Evolutionary conservation across 2,797 vertebrate genomes (phyloP).

Genomic region (Brotula barbata): DNA sequence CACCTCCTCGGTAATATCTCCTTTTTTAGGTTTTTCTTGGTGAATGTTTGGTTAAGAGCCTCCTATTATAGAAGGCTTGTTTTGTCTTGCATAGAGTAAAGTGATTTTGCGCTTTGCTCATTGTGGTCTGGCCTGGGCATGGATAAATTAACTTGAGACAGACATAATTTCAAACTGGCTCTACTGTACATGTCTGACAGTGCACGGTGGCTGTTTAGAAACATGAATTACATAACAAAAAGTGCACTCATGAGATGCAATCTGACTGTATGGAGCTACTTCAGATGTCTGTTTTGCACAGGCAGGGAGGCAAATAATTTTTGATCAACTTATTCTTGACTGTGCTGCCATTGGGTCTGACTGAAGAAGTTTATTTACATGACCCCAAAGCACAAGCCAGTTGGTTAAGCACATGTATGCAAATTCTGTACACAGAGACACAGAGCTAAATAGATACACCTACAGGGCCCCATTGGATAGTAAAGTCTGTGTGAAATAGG

Average conservation of each 20-base stretch:
- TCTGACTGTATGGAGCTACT: not conserved
- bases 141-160: not conserved
- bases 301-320: not conserved
- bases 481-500: not conserved
- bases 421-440: not conserved
- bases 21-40: no score
- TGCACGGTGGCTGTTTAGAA: not conserved
- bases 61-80: not conserved
- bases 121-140: no score
- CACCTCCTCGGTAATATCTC: not conserved
- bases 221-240: not conserved
- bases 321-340: not conserved
- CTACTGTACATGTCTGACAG: not conserved
- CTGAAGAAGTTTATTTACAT: not conserved
- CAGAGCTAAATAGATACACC: not conserved
- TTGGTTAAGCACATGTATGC: not conserved
- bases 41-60: no score
- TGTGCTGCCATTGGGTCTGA: not conserved
- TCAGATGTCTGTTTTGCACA: not conserved
- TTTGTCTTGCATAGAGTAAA: not conserved
- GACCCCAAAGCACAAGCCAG: not conserved
- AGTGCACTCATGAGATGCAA: not conserved
- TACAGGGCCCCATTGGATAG: not conserved
- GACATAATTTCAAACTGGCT: not conserved
- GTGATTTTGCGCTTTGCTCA: not conserved